Percentiles rank a stretch among this genome's conserved stretches.
Conservation (phyloP, 2,797 vertebrate genomes). For the Lagothrix lagotricha region DNA sequence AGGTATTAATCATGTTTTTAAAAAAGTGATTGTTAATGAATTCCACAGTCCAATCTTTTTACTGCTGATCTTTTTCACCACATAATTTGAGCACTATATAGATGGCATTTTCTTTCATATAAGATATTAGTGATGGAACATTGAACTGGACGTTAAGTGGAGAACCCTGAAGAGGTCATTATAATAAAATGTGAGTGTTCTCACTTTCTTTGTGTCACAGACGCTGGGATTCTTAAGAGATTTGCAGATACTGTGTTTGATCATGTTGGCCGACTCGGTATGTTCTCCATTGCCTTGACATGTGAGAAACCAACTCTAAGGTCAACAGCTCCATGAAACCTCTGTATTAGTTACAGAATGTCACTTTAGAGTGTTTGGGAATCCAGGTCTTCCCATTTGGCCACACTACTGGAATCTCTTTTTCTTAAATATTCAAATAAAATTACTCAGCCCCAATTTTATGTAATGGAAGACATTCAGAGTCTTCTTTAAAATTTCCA, state of each 20-base stretch:
- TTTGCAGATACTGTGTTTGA: neutral
- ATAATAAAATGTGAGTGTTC: neutral
- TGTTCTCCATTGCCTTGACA: neutral
- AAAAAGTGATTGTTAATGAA: conserved; percentile 10
- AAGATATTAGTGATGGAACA: neutral
- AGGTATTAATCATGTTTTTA: neutral
- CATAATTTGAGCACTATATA: neutral
- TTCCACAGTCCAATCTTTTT: conserved; percentile 3
- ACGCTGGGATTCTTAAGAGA: neutral
- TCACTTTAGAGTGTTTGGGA: neutral
- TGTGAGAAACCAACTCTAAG: neutral
- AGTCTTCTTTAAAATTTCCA: neutral
- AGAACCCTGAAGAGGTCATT: neutral
- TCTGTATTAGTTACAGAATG: neutral
- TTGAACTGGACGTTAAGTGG: neutral
- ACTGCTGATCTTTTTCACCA: neutral
- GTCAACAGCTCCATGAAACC: neutral
- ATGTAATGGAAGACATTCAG: neutral
- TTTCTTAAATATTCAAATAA: neutral
- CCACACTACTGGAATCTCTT: neutral
- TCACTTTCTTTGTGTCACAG: neutral
- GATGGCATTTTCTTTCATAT: neutral
- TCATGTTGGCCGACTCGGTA: neutral
- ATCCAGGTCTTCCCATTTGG: neutral
- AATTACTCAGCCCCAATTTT: neutral